phyloP scores from a whole-genome alignment of 2,797 vertebrate species.

The Eulemur rubriventer region DNA sequence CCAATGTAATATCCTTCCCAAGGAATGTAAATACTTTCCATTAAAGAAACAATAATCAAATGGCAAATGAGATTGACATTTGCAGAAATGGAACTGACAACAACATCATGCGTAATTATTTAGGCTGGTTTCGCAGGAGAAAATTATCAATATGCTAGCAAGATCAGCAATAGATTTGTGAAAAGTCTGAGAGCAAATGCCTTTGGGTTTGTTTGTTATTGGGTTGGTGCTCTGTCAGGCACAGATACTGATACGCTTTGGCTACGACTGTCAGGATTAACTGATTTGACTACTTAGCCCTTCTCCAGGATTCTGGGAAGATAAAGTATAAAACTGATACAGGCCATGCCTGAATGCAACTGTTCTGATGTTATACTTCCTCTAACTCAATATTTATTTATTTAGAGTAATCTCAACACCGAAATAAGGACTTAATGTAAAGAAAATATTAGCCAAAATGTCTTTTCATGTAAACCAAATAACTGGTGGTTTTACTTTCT shows the following conservation, averaged over 20 bases:
- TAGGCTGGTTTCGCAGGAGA: conserved; percentile 8
- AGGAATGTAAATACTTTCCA: conserved; percentile 45
- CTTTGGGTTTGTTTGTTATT: background rate
- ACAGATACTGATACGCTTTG: conserved; percentile 21
- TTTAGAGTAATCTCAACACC: background rate
- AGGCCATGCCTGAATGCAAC: background rate
- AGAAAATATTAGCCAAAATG: background rate
- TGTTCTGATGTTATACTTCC: background rate
- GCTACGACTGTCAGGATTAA: background rate
- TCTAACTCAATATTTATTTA: conserved; percentile 1
- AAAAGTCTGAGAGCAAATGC: background rate
- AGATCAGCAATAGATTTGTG: conserved; percentile 57
- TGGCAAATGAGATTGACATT: conserved; percentile 45
- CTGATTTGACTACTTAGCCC: background rate
- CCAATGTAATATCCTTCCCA: background rate
- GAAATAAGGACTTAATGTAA: background rate
- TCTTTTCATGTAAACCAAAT: conserved; percentile 4
- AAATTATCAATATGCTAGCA: conserved; percentile 71
- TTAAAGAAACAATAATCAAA: conserved; percentile 52
- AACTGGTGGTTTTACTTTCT: background rate
- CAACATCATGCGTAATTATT: conserved; percentile 70
- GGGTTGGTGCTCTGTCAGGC: conserved; percentile 5
- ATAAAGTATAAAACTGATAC: background rate
- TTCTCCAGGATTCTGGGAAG: background rate
- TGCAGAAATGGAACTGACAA: conserved; percentile 62